These are phyloP conservation scores for Catalaphyllia jardinei DNA, from an alignment of 64 coral and sea anemone genomes.

Conservation along the genomic window DNA sequence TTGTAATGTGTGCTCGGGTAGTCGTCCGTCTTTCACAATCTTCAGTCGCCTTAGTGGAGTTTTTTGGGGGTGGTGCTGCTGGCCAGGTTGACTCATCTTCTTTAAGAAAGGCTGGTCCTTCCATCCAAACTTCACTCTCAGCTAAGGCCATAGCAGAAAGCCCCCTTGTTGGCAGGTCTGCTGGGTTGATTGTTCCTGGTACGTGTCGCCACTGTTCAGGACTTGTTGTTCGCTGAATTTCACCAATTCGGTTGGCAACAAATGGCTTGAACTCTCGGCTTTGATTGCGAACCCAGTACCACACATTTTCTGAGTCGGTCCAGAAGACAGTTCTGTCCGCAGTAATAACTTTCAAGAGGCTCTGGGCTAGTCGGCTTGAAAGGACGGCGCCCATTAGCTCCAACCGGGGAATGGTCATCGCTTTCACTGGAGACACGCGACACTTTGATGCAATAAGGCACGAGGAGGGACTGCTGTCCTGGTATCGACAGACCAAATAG, in stretches of 20 bases:
- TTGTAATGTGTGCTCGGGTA: background rate
- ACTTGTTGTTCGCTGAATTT: no score
- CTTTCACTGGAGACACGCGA: no score
- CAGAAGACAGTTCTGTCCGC: conserved; percentile 36
- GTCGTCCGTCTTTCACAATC: conserved; percentile 7
- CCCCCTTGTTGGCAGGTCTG: conserved; percentile 34
- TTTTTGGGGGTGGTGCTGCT: conserved; percentile 1
- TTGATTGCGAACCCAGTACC: conserved; percentile 38
- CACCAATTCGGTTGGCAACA: no score
- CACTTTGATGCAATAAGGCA: no score
- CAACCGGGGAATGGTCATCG: no score
- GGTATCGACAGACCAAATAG: conserved; percentile 49
- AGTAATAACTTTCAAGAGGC: conserved; percentile 15
- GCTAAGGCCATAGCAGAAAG: conserved; percentile 18
- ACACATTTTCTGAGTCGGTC: no score
- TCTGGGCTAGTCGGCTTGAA: conserved; percentile 20
- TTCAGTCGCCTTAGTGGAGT: background rate
- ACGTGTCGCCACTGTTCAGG: conserved; percentile 35
- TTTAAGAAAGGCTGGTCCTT: conserved; percentile 10
- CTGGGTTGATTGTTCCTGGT: background rate
- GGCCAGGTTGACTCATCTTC: background rate
- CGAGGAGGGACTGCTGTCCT: conserved; percentile 12
- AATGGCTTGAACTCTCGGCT: conserved; percentile 39
- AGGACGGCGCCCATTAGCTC: no score
- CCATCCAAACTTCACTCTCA: no score